A percentile compares a stretch with the other conserved stretches of the same genome.
These are phyloP conservation scores for Arctia plantaginis DNA, from an alignment of 2,888 invertebrate species.

Conservation along the genomic window DNA sequence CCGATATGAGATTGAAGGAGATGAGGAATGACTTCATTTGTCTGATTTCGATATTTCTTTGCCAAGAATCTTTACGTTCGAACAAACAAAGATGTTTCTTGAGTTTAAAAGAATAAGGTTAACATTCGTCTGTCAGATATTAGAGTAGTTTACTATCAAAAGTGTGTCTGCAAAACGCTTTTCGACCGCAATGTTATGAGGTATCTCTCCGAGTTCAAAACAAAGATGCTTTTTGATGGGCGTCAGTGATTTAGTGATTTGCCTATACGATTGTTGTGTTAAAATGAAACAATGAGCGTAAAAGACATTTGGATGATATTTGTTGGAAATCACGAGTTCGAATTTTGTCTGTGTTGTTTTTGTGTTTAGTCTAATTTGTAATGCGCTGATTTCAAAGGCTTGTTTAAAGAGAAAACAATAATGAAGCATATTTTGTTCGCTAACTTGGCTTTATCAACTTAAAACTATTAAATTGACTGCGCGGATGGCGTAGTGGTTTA, in stretches of 20 bases:
- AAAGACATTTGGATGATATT: conserved; percentile 16
- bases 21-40: conserved; percentile 85
- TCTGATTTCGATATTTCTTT: conserved; percentile 79
- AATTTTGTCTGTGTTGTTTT: not conserved
- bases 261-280: conserved; percentile 53
- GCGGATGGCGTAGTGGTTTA: too few species aligned
- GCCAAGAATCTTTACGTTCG: conserved; percentile 51
- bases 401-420: too few species aligned
- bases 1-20: conserved; percentile 72
- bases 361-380: not conserved
- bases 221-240: conserved; percentile 79
- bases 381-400: not conserved
- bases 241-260: conserved; percentile 76
- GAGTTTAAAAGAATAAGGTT: conserved; percentile 34
- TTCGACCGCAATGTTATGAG: conserved; percentile 81
- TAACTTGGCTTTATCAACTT: too few species aligned
- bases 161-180: conserved; percentile 66
- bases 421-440: too few species aligned
- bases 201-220: conserved; percentile 77
- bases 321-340: conserved; percentile 24
- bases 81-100: not conserved
- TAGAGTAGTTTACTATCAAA: conserved; percentile 33
- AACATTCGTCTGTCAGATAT: conserved; percentile 28
- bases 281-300: conserved; percentile 48
- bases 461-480: too few species aligned